Conservation (phyloP, 2,113 vertebrate species). For the Procavia capensis region DNA sequence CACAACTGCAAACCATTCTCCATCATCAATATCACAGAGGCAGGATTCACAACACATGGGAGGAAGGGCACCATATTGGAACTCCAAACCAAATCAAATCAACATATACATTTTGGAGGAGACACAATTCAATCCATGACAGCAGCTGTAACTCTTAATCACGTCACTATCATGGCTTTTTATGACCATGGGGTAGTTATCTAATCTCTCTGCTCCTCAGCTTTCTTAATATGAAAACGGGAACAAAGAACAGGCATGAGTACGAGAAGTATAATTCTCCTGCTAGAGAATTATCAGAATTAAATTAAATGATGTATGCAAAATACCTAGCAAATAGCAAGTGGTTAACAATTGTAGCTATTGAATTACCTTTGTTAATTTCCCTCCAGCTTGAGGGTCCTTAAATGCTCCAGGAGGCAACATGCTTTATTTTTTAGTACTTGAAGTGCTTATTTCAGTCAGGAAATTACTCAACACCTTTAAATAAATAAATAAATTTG, state of each 20-base stretch:
- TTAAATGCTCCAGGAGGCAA: neutral
- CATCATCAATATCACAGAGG: no score
- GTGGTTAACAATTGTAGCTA: neutral
- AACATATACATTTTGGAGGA: no score
- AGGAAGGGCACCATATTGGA: no score
- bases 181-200: neutral
- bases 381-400: neutral
- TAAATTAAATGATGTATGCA: conserved; percentile 23
- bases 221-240: conserved; percentile 22
- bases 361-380: neutral
- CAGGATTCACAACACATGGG: no score
- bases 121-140: no score
- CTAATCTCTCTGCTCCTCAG: neutral
- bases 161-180: no score
- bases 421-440: neutral
- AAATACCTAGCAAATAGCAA: conserved; percentile 15
- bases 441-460: neutral
- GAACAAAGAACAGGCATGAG: neutral
- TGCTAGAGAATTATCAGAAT: neutral
- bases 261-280: neutral
- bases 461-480: neutral
- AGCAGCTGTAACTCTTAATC: no score
- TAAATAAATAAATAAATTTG: neutral
- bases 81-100: no score
- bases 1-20: no score